phyloP scores from a whole-genome alignment of 2,113 vertebrate genomes.

The Andinoacara biseriatus region DNA sequence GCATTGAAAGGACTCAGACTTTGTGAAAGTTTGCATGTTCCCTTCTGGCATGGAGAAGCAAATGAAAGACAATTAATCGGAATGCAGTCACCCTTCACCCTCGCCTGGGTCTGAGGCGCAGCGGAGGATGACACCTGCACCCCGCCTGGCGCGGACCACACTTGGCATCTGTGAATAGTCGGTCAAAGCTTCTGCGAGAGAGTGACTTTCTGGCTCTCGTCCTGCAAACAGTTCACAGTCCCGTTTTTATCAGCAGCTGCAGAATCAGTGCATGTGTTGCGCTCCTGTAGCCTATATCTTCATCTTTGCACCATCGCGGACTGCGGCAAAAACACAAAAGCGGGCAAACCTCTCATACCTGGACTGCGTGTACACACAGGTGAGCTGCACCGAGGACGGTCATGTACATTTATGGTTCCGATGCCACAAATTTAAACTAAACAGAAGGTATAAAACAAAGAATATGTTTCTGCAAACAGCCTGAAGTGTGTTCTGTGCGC shows the following conservation, averaged over 20 bases:
- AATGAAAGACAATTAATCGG: neutral
- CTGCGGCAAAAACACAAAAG: constrained; percentile 26
- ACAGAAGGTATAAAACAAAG: neutral
- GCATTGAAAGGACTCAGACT: constrained; percentile 31
- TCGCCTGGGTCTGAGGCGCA: constrained; percentile 10
- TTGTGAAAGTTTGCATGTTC: constrained; percentile 33
- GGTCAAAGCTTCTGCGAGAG: constrained; percentile 4
- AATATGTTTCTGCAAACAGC: neutral
- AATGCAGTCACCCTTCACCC: neutral
- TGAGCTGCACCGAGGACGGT: constrained; percentile 21
- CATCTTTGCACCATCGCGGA: constrained; percentile 14
- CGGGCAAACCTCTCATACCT: neutral
- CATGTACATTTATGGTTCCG: neutral
- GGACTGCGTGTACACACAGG: constrained; percentile 18
- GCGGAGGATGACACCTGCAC: constrained; percentile 57
- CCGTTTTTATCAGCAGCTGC: neutral
- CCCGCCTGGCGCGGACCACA: neutral
- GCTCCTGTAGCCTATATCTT: neutral
- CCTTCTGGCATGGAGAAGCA: constrained; percentile 34
- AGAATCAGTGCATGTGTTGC: constrained; percentile 19
- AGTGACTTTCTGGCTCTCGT: constrained; percentile 4
- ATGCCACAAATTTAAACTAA: neutral
- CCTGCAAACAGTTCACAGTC: neutral
- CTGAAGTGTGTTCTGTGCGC: neutral
- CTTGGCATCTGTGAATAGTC: constrained; percentile 9